These are phyloP conservation scores for Cephus runcator DNA, from an alignment of 2,888 invertebrate genomes.

Conservation along the genomic window DNA sequence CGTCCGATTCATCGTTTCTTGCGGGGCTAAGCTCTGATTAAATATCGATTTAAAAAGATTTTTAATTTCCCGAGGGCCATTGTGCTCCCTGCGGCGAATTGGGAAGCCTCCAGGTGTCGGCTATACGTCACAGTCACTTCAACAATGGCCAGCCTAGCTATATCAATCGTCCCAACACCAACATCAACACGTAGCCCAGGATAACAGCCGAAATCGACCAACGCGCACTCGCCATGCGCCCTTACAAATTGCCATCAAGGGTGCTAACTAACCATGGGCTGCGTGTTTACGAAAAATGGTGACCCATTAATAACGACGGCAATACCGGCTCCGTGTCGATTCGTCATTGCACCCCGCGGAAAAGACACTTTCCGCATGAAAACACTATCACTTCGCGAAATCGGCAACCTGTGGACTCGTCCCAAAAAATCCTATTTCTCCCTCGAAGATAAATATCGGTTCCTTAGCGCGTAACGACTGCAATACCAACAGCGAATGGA, in stretches of 20 bases:
- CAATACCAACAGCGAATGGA: no score
- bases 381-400: background rate
- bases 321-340: background rate
- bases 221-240: background rate
- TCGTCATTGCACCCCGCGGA: background rate
- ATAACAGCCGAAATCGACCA: no score
- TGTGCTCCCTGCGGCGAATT: slow-evolving; percentile 4
- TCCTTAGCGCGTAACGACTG: no score
- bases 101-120: slow-evolving; percentile 35
- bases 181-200: no score
- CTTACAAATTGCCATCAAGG: slow-evolving; percentile 41
- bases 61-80: slow-evolving; percentile 30
- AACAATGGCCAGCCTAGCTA: slow-evolving; percentile 24
- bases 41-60: slow-evolving; percentile 26
- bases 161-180: slow-evolving; percentile 27
- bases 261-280: slow-evolving; percentile 38
- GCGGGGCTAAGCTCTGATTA: slow-evolving; percentile 17
- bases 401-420: background rate
- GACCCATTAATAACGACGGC: slow-evolving; percentile 14
- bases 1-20: background rate
- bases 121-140: slow-evolving; percentile 36
- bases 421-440: no score
- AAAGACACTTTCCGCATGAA: background rate
- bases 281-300: slow-evolving; percentile 15
- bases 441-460: no score